Evolutionary conservation across 1,140 invertebrate genomes (phyloP).

Genomic region (Harpegnathos saltator): DNA sequence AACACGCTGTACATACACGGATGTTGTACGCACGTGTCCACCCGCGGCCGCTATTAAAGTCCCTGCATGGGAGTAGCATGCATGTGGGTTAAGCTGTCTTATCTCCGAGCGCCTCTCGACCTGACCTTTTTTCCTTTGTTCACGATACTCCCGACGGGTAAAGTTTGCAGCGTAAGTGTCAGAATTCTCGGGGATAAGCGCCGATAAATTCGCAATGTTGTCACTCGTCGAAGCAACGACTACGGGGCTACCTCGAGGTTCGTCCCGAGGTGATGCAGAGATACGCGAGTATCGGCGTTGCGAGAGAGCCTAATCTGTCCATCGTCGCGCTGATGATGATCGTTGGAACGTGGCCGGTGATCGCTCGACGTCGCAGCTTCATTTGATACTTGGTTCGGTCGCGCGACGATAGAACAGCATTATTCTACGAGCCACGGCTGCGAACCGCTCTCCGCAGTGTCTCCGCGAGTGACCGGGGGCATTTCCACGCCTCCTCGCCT

Average conservation of each 20-base stretch:
- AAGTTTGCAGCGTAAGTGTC: conserved; percentile 43
- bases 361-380: no score
- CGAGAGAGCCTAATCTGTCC: no score
- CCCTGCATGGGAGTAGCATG: background rate
- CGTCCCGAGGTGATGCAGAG: no score
- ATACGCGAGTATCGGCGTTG: no score
- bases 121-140: conserved; percentile 36
- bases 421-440: no score
- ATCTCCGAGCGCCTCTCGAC: background rate
- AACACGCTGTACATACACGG: conserved; percentile 2
- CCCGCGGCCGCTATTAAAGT: conserved; percentile 3
- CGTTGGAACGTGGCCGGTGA: no score
- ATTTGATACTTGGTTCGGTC: no score
- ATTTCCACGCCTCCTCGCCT: background rate
- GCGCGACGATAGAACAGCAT: no score
- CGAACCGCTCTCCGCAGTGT: background rate
- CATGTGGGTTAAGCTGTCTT: background rate
- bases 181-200: conserved; percentile 23
- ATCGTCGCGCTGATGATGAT: no score
- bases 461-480: background rate
- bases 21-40: conserved; percentile 8
- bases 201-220: conserved; percentile 18
- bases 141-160: conserved; percentile 26
- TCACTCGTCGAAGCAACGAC: background rate
- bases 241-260: background rate